Percentiles rank a stretch among this genome's conserved stretches.
phyloP scores from a whole-genome alignment of 2,888 invertebrate species.

The Nephrotoma guestfalica region DNA sequence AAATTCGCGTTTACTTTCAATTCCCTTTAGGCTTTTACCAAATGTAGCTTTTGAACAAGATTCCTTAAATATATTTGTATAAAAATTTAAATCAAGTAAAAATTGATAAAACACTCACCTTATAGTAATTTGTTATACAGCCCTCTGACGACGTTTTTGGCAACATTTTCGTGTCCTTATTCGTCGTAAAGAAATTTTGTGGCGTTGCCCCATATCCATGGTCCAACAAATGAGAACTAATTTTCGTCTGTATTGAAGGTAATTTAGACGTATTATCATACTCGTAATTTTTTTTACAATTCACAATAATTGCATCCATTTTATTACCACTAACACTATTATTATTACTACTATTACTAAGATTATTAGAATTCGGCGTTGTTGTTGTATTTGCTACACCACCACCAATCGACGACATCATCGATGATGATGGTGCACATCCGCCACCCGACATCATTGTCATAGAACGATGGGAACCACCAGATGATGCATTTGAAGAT shows the following conservation, averaged over 20 bases:
- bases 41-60: too few relatives aligned
- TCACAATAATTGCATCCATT: background rate
- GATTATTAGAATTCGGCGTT: background rate
- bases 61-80: too few relatives aligned
- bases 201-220: slow-evolving; percentile 79
- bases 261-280: background rate
- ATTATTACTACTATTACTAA: background rate
- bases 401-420: background rate
- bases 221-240: slow-evolving; percentile 66
- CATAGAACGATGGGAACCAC: background rate
- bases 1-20: too few relatives aligned
- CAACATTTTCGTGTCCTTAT: slow-evolving; percentile 13
- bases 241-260: slow-evolving; percentile 17
- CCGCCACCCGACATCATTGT: background rate
- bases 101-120: slow-evolving; percentile 19
- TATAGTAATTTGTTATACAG: slow-evolving; percentile 31
- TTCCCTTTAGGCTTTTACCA: too few relatives aligned
- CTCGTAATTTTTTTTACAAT: background rate
- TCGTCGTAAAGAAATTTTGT: slow-evolving; percentile 34
- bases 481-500: slow-evolving; percentile 6
- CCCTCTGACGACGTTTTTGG: slow-evolving; percentile 32
- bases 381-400: background rate
- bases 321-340: background rate
- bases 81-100: slow-evolving; percentile 3
- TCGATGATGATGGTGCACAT: background rate